These are phyloP conservation scores for Gadopsis bispinosus DNA, from an alignment of 2,797 vertebrate species.

Conservation along the genomic window DNA sequence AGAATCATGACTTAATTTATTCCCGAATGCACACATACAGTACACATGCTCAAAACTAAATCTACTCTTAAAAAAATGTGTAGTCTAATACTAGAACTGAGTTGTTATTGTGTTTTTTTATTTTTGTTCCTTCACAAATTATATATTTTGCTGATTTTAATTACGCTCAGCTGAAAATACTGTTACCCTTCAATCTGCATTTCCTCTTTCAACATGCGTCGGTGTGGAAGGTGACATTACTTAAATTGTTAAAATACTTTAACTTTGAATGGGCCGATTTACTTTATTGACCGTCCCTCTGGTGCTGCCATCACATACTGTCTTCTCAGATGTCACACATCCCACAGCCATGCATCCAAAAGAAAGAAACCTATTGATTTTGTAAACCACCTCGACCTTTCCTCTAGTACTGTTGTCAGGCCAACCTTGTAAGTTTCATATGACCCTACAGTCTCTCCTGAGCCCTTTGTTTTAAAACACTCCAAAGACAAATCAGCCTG, in stretches of 20 bases:
- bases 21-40: not conserved
- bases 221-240: not conserved
- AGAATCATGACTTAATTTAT: not conserved
- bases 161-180: not conserved
- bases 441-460: constrained; percentile 2
- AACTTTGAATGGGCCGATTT: not conserved
- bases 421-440: constrained; percentile 12
- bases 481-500: not conserved
- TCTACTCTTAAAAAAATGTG: not conserved
- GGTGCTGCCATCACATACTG: not conserved
- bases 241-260: not conserved
- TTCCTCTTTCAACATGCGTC: not conserved
- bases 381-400: constrained; percentile 39
- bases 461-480: constrained; percentile 7
- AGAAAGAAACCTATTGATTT: constrained; percentile 43
- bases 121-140: not conserved
- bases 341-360: constrained; percentile 8
- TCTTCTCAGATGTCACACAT: constrained; percentile 28
- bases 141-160: not conserved
- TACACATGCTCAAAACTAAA: not conserved
- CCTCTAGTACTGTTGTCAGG: not conserved
- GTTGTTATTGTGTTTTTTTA: not conserved
- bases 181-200: not conserved
- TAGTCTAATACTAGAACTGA: no score
- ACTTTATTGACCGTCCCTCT: constrained; percentile 37